A percentile compares a stretch with the other conserved stretches of the same genome.
Conservation (phyloP, 2,797 vertebrate genomes). For the Macropus fuliginosus region DNA sequence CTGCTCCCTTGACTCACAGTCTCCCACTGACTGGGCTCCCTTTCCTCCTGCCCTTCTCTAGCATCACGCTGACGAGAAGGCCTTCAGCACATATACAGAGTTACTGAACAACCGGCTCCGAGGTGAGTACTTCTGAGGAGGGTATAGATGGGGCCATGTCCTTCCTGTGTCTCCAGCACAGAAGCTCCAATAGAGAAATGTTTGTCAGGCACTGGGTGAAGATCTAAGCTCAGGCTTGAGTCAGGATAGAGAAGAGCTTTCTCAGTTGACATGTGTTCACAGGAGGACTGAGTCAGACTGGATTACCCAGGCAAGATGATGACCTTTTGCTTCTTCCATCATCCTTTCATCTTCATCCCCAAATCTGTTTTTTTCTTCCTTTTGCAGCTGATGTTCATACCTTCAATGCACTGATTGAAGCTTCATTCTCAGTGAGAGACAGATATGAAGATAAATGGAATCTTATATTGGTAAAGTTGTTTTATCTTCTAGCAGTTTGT, state of each 20-base stretch:
- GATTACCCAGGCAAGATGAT: conserved; percentile 60
- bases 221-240: conserved; percentile 85
- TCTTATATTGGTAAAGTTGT: conserved; percentile 87
- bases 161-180: too few species aligned
- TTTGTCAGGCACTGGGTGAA: neutral
- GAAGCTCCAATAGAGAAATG: neutral
- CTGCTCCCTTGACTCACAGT: neutral
- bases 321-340: neutral
- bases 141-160: neutral
- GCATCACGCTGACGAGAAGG: conserved; percentile 88
- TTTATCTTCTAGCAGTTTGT: neutral
- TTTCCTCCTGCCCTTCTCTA: conserved; percentile 77
- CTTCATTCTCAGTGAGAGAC: conserved; percentile 81
- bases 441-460: conserved; percentile 88
- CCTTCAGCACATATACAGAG: conserved; percentile 90
- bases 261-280: conserved; percentile 55
- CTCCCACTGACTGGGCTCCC: neutral
- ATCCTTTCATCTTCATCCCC: neutral
- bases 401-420: conserved; percentile 92
- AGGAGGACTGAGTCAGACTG: conserved; percentile 72
- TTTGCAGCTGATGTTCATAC: conserved; percentile 91
- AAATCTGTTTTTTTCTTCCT: conserved; percentile 32
- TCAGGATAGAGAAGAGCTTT: conserved; percentile 89
- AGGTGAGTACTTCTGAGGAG: conserved; percentile 86
- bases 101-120: conserved; percentile 91